These are phyloP conservation scores for Halesus radiatus DNA, from an alignment of 1,140 invertebrate species.

Conservation along the genomic window DNA sequence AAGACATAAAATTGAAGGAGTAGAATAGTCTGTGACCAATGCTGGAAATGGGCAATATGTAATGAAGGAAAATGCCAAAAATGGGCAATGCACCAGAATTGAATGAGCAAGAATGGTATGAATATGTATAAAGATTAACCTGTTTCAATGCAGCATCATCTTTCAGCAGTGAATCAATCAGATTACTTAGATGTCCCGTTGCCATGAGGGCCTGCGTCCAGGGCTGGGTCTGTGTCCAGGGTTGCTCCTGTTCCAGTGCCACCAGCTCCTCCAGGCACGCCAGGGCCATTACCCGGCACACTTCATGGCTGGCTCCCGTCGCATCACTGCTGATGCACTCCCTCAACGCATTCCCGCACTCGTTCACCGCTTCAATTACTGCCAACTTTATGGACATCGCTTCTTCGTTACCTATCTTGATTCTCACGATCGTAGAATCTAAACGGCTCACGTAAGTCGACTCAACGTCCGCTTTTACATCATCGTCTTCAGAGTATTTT, in stretches of 20 bases:
- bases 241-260: constrained; percentile 80
- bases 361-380: constrained; percentile 61
- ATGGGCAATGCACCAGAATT: too few relatives aligned
- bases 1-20: too few relatives aligned
- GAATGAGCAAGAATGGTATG: background rate
- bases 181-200: constrained; percentile 86
- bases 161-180: constrained; percentile 84
- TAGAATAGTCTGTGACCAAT: too few relatives aligned
- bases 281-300: constrained; percentile 89
- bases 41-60: too few relatives aligned
- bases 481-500: constrained; percentile 59
- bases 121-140: constrained; percentile 55
- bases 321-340: constrained; percentile 89
- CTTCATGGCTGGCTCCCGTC: constrained; percentile 87
- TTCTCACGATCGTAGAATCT: constrained; percentile 70
- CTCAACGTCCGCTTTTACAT: constrained; percentile 60
- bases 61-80: too few relatives aligned
- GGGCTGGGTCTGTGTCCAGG: constrained; percentile 78
- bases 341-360: constrained; percentile 86
- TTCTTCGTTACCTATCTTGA: constrained; percentile 59
- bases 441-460: constrained; percentile 71
- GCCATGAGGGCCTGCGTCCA: constrained; percentile 83
- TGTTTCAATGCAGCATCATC: constrained; percentile 80
- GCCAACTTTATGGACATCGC: constrained; percentile 60
- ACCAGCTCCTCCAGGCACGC: constrained; percentile 86